A percentile compares a stretch with the other conserved stretches of the same genome.
Conservation (phyloP, 2,888 invertebrate species). For the Caenorhabditis angaria region DNA sequence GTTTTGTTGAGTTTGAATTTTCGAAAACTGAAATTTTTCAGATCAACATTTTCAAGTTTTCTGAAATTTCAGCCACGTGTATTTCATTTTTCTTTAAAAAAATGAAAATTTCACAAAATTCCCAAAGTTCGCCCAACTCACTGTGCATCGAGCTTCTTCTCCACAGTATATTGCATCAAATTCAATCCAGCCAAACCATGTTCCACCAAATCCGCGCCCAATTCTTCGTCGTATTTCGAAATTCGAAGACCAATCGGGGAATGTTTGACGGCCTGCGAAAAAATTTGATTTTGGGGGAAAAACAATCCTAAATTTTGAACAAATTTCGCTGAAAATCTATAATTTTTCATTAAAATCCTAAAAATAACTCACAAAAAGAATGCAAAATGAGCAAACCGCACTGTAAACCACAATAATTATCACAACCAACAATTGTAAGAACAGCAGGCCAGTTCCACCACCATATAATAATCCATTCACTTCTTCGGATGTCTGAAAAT, state of each 20-base stretch:
- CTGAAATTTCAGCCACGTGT: background rate
- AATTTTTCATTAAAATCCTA: background rate
- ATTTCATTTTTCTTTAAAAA: background rate
- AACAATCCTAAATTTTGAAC: background rate
- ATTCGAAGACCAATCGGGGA: constrained; percentile 63
- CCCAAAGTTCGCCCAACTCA: constrained; percentile 20
- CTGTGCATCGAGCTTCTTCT: constrained; percentile 63
- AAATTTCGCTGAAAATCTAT: no score
- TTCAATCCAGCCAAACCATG: constrained; percentile 66
- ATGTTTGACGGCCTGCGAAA: constrained; percentile 53
- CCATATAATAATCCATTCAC: constrained; percentile 41
- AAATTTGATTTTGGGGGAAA: background rate
- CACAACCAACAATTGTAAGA: constrained; percentile 32
- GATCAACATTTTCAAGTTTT: background rate
- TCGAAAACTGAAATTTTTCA: background rate
- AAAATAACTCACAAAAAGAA: constrained; percentile 37
- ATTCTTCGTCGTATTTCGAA: constrained; percentile 64
- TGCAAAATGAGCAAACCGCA: constrained; percentile 38
- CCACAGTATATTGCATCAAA: constrained; percentile 64
- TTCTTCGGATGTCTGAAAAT: constrained; percentile 19
- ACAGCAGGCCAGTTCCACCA: constrained; percentile 33
- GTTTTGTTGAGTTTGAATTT: background rate
- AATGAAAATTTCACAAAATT: background rate
- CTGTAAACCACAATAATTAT: constrained; percentile 31
- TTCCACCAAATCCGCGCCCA: constrained; percentile 69